These are phyloP conservation scores for Sebastes ruberrimus DNA, from an alignment of 2,797 vertebrate genomes.

Conservation along the genomic window DNA sequence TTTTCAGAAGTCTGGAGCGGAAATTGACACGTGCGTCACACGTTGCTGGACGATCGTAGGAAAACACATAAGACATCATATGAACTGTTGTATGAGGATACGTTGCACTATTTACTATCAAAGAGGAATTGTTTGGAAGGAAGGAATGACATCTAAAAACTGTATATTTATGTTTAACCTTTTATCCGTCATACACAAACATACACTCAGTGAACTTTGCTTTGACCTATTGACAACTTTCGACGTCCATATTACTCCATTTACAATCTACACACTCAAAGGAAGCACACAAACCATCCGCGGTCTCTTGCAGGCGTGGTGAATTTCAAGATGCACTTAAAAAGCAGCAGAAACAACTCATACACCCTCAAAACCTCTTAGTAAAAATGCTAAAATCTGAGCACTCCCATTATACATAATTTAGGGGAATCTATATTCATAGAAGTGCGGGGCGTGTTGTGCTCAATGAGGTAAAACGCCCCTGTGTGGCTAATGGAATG, in stretches of 20 bases:
- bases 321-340: slow-evolving; percentile 76
- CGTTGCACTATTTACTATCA: not conserved
- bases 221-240: slow-evolving; percentile 36
- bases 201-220: slow-evolving; percentile 1
- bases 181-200: not conserved
- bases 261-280: slow-evolving; percentile 52
- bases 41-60: not conserved
- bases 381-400: slow-evolving; percentile 81
- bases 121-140: not conserved
- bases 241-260: slow-evolving; percentile 23
- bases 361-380: slow-evolving; percentile 77
- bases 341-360: slow-evolving; percentile 74
- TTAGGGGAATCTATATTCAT: slow-evolving; percentile 85
- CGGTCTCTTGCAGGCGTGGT: slow-evolving; percentile 33
- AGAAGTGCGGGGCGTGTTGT: slow-evolving; percentile 79
- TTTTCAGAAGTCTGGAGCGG: not conserved
- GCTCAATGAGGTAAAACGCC: slow-evolving; percentile 84
- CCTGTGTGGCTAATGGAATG: slow-evolving; percentile 84
- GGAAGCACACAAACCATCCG: slow-evolving; percentile 27
- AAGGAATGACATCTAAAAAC: not conserved
- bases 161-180: not conserved
- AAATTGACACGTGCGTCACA: not conserved
- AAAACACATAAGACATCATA: not conserved
- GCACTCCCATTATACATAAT: slow-evolving; percentile 83
- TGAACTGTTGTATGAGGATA: not conserved